Evolutionary conservation across 2,888 invertebrate species (phyloP), one percentile per base, ranked within the genome.

Genomic region (Lepidocyrtinus sp.): DNA sequence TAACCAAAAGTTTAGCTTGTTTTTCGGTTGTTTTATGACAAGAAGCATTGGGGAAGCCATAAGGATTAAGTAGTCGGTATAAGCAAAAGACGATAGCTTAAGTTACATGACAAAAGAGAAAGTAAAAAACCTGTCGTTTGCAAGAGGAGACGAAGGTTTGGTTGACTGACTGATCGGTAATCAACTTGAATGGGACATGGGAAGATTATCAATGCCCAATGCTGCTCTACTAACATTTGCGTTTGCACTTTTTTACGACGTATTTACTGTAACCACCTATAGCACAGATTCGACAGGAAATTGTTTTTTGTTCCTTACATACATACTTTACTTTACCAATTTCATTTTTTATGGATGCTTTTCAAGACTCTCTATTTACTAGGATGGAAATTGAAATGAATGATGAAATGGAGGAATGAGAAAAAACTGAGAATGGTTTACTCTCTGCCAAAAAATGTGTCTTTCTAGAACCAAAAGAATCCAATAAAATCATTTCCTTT

Each of bases 101-200:
- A n/a, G 25, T 55, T 1, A 50, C 36, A 46, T 15, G n/a, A 17
- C 19, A 69, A 26, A 36, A 55, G 50, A 67, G 22, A 25, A 50
- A 64, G 73, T 27, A 45, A 71, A 70, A 61, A n/a, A n/a, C n/a
- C 45, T 61, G 46, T 69, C 75, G 55, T 63, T 46, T 22, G 59
- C n/a, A 63, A 50, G 62, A 45, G 5, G 45, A 36, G 63, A 70
- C 5, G 55, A 75, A 55, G 69, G 36, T 55, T 46, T 69, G 75
- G 70, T 64, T 76, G 70, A 76, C 68, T 75, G 75, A 75, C 70
- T 76, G 76, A 76, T 76, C 76, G 76, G 76, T 76, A 76, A 76
- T 76, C 76, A 76, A 76, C 26, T 76, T 76, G 70, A 70, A 70
- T 76, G 55, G 70, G 76, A 76, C 70, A 70, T 69, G 76, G 59